Evolutionary conservation across 2,797 vertebrate species (phyloP).

Genomic region (Holocentrus rufus): DNA sequence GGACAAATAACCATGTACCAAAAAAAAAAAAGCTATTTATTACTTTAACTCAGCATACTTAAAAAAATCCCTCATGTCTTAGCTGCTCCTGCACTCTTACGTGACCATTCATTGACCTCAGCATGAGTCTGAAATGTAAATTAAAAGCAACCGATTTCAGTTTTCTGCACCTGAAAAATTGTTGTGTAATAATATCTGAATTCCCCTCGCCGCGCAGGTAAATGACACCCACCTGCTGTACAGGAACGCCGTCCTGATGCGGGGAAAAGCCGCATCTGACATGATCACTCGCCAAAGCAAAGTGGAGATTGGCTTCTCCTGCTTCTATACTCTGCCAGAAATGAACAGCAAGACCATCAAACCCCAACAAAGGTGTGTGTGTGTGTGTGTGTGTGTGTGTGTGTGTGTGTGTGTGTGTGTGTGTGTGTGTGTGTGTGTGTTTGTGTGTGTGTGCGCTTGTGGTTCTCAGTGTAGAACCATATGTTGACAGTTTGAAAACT

Average conservation of each 20-base stretch:
- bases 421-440: slow-evolving; percentile 14
- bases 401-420: too few species aligned
- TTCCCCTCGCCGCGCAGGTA: slow-evolving; percentile 21
- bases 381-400: background rate
- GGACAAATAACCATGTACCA: too few species aligned
- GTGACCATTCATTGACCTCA: too few species aligned
- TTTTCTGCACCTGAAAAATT: too few species aligned
- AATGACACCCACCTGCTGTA: slow-evolving; percentile 27
- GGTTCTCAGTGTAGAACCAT: too few species aligned
- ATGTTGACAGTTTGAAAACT: too few species aligned
- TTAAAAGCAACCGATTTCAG: too few species aligned
- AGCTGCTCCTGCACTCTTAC: background rate
- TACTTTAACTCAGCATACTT: too few species aligned
- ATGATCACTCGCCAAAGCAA: background rate
- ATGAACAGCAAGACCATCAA: slow-evolving; percentile 29
- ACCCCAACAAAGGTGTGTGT: slow-evolving; percentile 39
- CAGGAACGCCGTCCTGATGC: slow-evolving; percentile 21
- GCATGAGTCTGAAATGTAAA: too few species aligned
- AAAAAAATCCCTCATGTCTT: background rate
- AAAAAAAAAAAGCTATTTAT: too few species aligned
- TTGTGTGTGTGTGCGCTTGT: too few species aligned
- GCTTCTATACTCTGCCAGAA: slow-evolving; percentile 38
- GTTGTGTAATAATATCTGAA: background rate
- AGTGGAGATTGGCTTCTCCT: slow-evolving; percentile 41
- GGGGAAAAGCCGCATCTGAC: background rate